phyloP scores from a whole-genome alignment of 2,888 invertebrate species.

The Nephrotoma appendiculata region DNA sequence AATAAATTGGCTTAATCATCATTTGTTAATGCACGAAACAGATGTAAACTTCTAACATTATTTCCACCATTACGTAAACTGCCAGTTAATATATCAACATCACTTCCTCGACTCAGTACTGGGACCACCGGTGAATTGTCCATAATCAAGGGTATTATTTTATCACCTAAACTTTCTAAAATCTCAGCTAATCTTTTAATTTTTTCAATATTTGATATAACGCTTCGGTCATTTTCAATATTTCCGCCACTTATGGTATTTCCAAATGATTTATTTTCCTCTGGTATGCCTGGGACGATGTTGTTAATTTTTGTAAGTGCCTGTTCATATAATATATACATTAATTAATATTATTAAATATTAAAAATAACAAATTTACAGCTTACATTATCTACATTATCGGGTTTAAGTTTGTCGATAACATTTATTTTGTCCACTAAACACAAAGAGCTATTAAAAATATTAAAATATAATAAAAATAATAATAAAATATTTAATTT shows the following conservation, averaged over 20 bases:
- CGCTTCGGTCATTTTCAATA: neutral
- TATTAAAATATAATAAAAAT: neutral
- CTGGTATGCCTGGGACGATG: neutral
- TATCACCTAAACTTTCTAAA: neutral
- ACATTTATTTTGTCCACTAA: neutral
- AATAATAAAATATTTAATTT: neutral
- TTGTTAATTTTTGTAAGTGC: neutral
- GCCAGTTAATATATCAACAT: neutral
- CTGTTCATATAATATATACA: neutral
- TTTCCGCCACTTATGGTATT: neutral
- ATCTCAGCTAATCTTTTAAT: neutral
- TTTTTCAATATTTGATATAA: neutral
- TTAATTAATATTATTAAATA: neutral
- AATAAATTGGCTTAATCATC: no score
- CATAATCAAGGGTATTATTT: neutral
- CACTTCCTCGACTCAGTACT: neutral
- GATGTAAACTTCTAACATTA: neutral
- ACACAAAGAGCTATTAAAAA: neutral
- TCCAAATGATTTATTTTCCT: neutral
- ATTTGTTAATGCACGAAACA: neutral
- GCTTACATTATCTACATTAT: neutral
- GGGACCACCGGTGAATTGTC: neutral
- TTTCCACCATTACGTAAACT: neutral
- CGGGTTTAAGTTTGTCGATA: neutral
- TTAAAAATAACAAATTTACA: neutral